Evolutionary conservation across 2,888 invertebrate genomes (phyloP).

Genomic region (Entomobrya proxima): DNA sequence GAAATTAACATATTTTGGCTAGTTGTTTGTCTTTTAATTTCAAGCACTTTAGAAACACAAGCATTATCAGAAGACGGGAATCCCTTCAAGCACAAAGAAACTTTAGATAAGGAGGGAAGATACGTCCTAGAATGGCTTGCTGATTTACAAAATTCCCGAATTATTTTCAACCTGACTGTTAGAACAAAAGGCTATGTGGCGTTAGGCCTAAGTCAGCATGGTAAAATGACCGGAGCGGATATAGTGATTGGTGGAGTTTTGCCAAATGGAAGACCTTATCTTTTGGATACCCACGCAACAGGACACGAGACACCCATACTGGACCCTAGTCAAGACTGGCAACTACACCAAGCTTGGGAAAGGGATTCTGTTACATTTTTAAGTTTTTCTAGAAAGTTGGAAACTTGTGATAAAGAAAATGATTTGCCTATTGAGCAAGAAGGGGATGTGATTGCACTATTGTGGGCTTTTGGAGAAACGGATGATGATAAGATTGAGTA

Average conservation of each 20-base stretch:
- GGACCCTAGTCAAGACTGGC: constrained; percentile 45
- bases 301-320: neutral
- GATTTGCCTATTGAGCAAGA: constrained; percentile 35
- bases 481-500: constrained; percentile 10
- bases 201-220: constrained; percentile 12
- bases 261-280: constrained; percentile 1
- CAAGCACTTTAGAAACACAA: no score
- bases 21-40: no score
- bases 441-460: neutral
- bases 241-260: constrained; percentile 40
- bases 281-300: constrained; percentile 40
- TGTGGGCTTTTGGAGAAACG: constrained; percentile 23
- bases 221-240: constrained; percentile 39
- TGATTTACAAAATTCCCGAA: no score
- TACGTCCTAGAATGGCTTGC: no score
- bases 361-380: neutral
- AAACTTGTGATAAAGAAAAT: constrained; percentile 29
- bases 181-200: constrained; percentile 23
- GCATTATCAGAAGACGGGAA: no score
- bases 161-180: no score
- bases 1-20: no score
- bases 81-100: no score
- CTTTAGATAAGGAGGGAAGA: no score
- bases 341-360: constrained; percentile 8
- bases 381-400: constrained; percentile 36